A percentile compares a stretch with the other conserved stretches of the same genome.
phyloP scores from a whole-genome alignment of 2,113 vertebrate genomes.

The Macaca nemestrina region DNA sequence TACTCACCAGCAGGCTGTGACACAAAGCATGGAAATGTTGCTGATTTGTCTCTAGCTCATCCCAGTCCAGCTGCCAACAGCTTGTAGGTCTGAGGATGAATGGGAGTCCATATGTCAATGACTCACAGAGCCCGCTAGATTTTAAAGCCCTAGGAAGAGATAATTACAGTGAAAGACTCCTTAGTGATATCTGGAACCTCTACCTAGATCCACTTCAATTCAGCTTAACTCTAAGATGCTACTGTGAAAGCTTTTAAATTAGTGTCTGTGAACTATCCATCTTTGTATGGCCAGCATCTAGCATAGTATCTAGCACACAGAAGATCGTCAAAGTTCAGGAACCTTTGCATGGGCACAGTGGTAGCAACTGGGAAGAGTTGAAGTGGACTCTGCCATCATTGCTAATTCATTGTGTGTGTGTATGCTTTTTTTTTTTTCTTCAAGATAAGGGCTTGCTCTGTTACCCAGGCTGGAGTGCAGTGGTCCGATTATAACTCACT shows the following conservation, averaged over 20 bases:
- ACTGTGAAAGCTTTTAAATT: background rate
- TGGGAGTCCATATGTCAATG: slow-evolving; percentile 92
- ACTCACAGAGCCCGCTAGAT: slow-evolving; percentile 92
- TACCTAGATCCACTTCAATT: background rate
- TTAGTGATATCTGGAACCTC: background rate
- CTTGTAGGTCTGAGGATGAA: slow-evolving; percentile 92
- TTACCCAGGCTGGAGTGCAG: too few relatives aligned
- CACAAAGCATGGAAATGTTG: slow-evolving; percentile 94
- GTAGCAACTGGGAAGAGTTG: background rate
- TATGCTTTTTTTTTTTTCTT: too few relatives aligned
- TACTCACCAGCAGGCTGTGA: slow-evolving; percentile 90
- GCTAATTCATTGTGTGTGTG: background rate
- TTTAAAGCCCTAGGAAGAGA: slow-evolving; percentile 87
- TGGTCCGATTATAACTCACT: too few relatives aligned
- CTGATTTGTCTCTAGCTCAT: slow-evolving; percentile 95
- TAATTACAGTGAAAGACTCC: background rate
- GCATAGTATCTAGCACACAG: background rate
- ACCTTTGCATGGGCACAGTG: background rate
- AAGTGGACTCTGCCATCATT: background rate
- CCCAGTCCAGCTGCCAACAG: slow-evolving; percentile 97
- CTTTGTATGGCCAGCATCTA: background rate
- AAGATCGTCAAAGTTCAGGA: slow-evolving; percentile 9
- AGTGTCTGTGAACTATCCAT: background rate
- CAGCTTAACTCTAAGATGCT: background rate
- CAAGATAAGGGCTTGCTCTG: too few relatives aligned